Evolutionary conservation across 1,140 invertebrate species (phyloP), one percentile per base, ranked within the genome.

Genomic region (Tribolium castaneum): DNA sequence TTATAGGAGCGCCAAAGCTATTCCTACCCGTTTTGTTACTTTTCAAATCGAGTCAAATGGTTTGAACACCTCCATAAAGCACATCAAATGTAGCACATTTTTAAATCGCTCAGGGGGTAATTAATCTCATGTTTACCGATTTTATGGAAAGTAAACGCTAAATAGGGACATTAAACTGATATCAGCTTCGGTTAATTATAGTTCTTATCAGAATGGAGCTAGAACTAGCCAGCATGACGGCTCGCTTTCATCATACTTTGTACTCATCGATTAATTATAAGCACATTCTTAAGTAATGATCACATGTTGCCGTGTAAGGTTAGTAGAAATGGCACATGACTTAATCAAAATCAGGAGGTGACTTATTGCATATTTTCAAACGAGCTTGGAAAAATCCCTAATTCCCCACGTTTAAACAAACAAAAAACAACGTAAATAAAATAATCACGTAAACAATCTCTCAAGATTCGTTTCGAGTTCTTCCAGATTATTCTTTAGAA

Each of bases 141-240:
- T 66, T 66, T 12, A 66, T 22, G 25, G 30, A 66, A 66, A 66
- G 14, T 66, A 66, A 39, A 66, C 30, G 22, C 19, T 59, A 59
- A 59, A 25, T 59, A 59, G 30, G 59, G 30, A 66, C 59, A 66
- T 66, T 66, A 66, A 66, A 66, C 59, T 35, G 59, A 66, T 66
- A 66, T 35, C 59, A 34, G 10, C 6, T 12, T 9, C 30, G 5
- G 59, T 35, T 66, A 66, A 66, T 66, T 66, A 66, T 66, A 66
- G 59, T 35, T 35, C n/a, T 66, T 66, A 66, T 66, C 59, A 22
- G 59, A 13, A 39, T 35, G 3, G 30, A 66, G 59, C 12, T 66
- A 13, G 59, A 66, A 66, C 25, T 35, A 66, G 59, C 59, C 59
- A 66, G 59, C 59, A 12, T 66, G 59, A 66, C 59, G 59, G 30